These are phyloP conservation scores for Willisornis vidua DNA, from an alignment of 2,113 vertebrate genomes.

Conservation along the genomic window DNA sequence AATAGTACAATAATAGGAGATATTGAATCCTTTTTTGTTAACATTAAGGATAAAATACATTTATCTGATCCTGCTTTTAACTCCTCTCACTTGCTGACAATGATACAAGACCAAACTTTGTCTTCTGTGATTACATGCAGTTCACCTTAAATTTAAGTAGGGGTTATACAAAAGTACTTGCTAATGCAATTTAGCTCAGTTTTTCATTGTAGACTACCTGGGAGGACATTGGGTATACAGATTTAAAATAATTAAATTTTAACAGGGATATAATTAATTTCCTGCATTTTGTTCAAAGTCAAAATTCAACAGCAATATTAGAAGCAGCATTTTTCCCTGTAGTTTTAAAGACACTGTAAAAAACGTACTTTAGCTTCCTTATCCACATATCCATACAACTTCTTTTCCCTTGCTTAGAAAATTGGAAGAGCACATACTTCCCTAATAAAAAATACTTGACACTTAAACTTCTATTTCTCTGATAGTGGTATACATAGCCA, in stretches of 20 bases:
- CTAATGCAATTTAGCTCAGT: neutral
- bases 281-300: neutral
- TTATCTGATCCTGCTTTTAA: neutral
- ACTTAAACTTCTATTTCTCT: slow-evolving; percentile 73
- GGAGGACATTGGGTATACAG: neutral
- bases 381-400: neutral
- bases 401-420: slow-evolving; percentile 30
- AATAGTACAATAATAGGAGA: neutral
- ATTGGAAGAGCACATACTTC: neutral
- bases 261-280: neutral
- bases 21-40: neutral
- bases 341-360: neutral
- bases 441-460: neutral
- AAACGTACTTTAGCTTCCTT: neutral
- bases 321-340: neutral
- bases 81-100: neutral
- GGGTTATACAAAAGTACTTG: neutral
- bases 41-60: neutral
- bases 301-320: neutral
- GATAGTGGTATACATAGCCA: slow-evolving; percentile 12
- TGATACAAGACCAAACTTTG: neutral
- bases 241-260: neutral
- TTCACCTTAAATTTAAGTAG: neutral
- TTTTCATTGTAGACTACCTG: neutral
- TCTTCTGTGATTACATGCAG: neutral